Conservation (phyloP, 64 coral and sea anemone species). For the Pachyseris speciosa region DNA sequence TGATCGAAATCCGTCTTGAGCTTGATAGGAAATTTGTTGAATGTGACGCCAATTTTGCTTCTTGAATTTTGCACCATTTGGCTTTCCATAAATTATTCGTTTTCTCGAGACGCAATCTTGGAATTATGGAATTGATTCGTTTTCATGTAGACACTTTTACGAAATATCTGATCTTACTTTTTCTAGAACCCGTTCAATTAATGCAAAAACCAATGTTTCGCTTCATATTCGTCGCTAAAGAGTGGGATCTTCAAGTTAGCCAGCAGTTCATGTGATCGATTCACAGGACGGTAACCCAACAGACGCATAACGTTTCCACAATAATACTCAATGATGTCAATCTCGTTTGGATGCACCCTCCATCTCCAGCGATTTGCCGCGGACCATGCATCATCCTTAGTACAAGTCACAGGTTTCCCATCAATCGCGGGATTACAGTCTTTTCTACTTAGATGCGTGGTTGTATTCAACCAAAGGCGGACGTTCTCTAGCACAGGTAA, state of each 20-base stretch:
- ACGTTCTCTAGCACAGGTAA: slow-evolving; percentile 7
- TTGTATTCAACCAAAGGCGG: slow-evolving; percentile 16
- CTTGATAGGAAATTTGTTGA: too few species aligned
- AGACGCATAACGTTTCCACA: slow-evolving; percentile 11
- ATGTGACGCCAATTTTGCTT: too few species aligned
- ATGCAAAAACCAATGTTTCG: slow-evolving; percentile 13
- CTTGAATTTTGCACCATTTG: too few species aligned
- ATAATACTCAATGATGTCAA: slow-evolving; percentile 23
- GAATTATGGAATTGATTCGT: too few species aligned
- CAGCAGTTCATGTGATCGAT: background rate
- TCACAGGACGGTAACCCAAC: slow-evolving; percentile 14
- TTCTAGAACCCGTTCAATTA: too few species aligned
- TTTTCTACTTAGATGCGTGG: background rate
- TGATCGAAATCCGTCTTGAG: too few species aligned
- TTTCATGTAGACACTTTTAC: too few species aligned
- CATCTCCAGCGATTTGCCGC: slow-evolving; percentile 48
- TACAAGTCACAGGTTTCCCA: background rate
- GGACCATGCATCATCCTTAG: slow-evolving; percentile 10
- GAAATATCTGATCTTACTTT: too few species aligned
- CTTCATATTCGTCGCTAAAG: slow-evolving; percentile 24
- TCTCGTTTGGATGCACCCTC: slow-evolving; percentile 44
- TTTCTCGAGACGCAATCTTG: too few species aligned
- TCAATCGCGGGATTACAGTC: background rate
- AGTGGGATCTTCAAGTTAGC: background rate
- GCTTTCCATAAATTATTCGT: too few species aligned